Evolutionary conservation across 2,113 vertebrate species (phyloP).

Genomic region (Microcebus lehilahytsara): DNA sequence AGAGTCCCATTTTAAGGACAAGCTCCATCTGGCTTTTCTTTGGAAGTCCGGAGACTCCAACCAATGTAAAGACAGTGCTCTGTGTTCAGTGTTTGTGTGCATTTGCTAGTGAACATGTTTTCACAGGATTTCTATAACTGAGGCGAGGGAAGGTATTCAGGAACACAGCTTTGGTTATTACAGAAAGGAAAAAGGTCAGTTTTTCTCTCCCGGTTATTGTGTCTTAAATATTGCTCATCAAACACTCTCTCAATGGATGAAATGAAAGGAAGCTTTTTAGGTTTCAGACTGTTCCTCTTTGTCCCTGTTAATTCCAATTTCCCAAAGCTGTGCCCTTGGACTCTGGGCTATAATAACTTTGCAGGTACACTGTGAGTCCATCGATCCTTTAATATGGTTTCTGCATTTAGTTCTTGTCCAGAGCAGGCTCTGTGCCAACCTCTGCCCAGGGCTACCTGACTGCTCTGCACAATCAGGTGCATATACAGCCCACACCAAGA

Average conservation of each 20-base stretch:
- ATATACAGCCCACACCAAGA: too few species aligned
- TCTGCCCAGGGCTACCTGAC: too few species aligned
- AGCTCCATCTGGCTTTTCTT: neutral
- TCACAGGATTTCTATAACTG: neutral
- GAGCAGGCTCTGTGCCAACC: neutral
- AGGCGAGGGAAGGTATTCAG: neutral
- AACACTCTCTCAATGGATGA: neutral
- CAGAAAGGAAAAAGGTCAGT: neutral
- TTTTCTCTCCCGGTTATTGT: neutral
- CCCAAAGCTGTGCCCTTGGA: neutral
- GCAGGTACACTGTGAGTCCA: accelerated
- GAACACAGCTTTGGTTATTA: neutral
- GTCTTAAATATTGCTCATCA: neutral
- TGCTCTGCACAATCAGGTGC: neutral
- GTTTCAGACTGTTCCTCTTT: neutral
- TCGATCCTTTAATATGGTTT: neutral
- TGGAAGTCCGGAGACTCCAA: neutral
- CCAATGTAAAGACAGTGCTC: neutral
- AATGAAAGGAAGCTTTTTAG: neutral
- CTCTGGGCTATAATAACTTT: neutral
- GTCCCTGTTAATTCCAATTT: neutral
- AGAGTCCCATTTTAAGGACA: neutral
- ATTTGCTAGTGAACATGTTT: neutral
- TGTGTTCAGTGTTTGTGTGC: neutral
- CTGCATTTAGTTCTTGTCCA: neutral